Conservation (phyloP, 2,797 vertebrate species). For the Myotis pilosus region DNA sequence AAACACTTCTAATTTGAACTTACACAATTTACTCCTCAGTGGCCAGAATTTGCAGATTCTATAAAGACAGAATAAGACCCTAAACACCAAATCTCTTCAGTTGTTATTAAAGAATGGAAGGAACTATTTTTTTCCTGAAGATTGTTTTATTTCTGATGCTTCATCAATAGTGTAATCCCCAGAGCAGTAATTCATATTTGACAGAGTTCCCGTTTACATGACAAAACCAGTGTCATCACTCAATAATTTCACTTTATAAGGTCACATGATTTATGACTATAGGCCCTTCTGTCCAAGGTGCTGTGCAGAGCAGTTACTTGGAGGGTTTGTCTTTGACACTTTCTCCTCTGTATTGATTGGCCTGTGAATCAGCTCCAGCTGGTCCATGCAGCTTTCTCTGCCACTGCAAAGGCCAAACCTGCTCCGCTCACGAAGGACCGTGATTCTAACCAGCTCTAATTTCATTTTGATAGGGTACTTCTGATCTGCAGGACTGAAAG, state of each 20-base stretch:
- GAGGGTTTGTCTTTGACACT: not conserved
- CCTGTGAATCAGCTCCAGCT: not conserved
- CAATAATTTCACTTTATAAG: not conserved
- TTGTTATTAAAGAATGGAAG: not conserved
- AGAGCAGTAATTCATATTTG: not conserved
- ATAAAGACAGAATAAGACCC: not conserved
- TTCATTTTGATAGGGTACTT: not conserved
- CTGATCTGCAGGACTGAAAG: not conserved
- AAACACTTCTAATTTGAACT: constrained; percentile 10
- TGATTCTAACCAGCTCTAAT: not conserved
- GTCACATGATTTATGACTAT: not conserved
- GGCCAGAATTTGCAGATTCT: not conserved
- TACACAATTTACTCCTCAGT: not conserved
- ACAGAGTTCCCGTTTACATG: not conserved
- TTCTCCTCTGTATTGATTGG: not conserved
- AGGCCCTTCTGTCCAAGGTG: not conserved
- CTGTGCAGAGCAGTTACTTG: not conserved
- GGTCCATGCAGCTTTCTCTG: not conserved
- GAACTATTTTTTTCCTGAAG: not conserved
- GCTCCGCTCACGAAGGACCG: not conserved
- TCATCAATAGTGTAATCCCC: not conserved
- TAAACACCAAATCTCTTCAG: not conserved
- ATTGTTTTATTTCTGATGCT: not conserved
- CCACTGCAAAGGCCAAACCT: not conserved
- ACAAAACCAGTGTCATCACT: not conserved